Percentiles rank a stretch among this genome's conserved stretches.
phyloP scores from a whole-genome alignment of 2,113 vertebrate genomes.

The Rhodinocichla rosea region DNA sequence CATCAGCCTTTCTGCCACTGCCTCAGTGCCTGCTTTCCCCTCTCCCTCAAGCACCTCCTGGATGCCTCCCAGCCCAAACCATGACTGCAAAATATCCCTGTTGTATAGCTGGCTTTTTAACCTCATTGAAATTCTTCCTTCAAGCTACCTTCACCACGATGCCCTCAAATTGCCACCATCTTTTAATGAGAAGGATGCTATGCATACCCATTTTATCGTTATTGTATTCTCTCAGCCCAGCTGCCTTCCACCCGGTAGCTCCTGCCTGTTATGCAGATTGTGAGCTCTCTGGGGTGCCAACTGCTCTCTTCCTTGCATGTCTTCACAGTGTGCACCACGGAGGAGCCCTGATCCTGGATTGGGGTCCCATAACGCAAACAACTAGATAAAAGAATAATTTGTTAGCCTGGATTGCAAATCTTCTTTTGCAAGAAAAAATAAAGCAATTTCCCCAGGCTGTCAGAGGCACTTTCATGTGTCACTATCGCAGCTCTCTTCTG shows the following conservation, averaged over 20 bases:
- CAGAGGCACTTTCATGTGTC: constrained; percentile 42
- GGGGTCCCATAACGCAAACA: constrained; percentile 5
- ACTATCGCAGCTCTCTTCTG: not conserved
- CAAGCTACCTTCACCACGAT: constrained; percentile 28
- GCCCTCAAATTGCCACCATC: constrained; percentile 52
- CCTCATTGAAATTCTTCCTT: constrained; percentile 64
- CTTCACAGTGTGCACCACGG: constrained; percentile 10
- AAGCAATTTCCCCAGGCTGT: constrained; percentile 51
- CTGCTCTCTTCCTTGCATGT: constrained; percentile 33
- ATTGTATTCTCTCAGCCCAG: constrained; percentile 50
- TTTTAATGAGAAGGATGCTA: constrained; percentile 55
- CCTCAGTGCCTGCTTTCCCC: not conserved
- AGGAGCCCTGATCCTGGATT: constrained; percentile 7
- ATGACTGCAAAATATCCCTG: constrained; percentile 51
- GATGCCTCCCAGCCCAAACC: constrained; percentile 15
- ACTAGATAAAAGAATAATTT: constrained; percentile 56
- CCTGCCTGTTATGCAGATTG: constrained; percentile 60
- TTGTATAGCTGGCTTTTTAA: constrained; percentile 50
- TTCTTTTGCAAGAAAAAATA: constrained; percentile 31
- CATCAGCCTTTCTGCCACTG: not conserved
- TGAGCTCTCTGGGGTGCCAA: constrained; percentile 42
- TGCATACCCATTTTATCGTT: constrained; percentile 34
- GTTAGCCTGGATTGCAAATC: constrained; percentile 30
- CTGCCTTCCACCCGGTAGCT: constrained; percentile 22
- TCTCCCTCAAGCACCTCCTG: not conserved